Base-by-base conservation (phyloP, 2,888 invertebrate genomes). In the Tuta absoluta region DNA sequence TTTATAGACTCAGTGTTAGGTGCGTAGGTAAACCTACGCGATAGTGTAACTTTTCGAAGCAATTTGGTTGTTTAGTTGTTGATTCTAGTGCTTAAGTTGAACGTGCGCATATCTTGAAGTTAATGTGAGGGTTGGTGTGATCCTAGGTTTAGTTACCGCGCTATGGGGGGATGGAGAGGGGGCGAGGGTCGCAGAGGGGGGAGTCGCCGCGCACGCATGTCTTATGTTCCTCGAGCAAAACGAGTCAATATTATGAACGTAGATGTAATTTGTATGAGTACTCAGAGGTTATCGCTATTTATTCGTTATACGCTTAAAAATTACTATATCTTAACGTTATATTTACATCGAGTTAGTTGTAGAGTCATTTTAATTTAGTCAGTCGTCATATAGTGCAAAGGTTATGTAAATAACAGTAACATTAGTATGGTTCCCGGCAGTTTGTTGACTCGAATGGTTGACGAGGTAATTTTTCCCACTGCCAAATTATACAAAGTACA, bases 61-160 rank as follows among this genome's bases (percentile, higher is more conserved):
- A 76, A 82, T 84, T 33, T 72, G 71, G 71, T 77, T 68, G 74
- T 80, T 75, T 79, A 80, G 80, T 78, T 68, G 71, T 81, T 79
- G 69, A 76, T 78, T 79, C 72, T 89, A 89, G 86, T 82, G 78
- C 69, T 82, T 88, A 88, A 86, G 85, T 86, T 78, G 69, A 87
- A 85, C 79, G 76, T 85, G 81, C 82, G 87, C 88, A 91, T 89
- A 91, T 90, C 90, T 76, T 83, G 77, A 80, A 85, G 86, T 83
- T 89, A 86, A 86, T 80, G 83, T 87, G 81, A 85, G 81, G 78
- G 78, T 76, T 76, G 76, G 74, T 78, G 80, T 83, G 41, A 87
- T 87, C 85, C 84, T 91, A 91, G 85, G 69, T 82, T 79, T 74
- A 81, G 83, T 86, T 82, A 81, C 81, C 80, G 76, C 33, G 28